phyloP scores from a whole-genome alignment of 2,888 invertebrate species.

The Chaitophorus viminalis region DNA sequence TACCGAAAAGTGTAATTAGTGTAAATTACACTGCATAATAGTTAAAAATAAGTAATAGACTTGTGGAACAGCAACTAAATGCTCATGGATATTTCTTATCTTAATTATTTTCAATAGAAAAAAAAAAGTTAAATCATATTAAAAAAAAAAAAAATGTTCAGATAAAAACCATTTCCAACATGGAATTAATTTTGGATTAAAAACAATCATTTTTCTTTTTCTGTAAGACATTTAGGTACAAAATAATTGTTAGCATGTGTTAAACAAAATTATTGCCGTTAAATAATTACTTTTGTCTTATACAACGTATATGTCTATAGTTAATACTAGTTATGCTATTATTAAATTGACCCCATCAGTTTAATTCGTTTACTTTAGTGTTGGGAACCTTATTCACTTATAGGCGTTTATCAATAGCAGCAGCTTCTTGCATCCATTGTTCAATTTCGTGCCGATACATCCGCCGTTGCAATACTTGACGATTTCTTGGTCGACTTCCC shows the following conservation, averaged over 20 bases:
- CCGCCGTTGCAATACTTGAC: conserved; percentile 79
- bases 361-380: conserved; percentile 26
- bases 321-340: conserved; percentile 7
- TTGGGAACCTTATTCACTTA: conserved; percentile 10
- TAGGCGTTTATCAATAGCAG: conserved; percentile 55
- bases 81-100: not conserved
- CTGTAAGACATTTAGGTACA: not conserved
- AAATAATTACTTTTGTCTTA: not conserved
- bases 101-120: no score
- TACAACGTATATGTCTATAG: conserved; percentile 1
- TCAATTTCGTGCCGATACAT: conserved; percentile 82
- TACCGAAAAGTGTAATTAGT: conserved; percentile 36
- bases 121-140: no score
- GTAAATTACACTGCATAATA: no score
- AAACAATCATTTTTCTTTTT: not conserved
- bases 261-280: conserved; percentile 2
- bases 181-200: not conserved
- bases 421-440: conserved; percentile 78
- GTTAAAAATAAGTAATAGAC: no score
- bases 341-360: conserved; percentile 44
- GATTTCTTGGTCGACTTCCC: conserved; percentile 78
- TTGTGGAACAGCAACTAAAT: not conserved
- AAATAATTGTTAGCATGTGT: conserved; percentile 1
- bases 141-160: no score
- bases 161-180: no score